Percentiles rank a stretch among this genome's conserved stretches.
These are phyloP conservation scores for Brachionus rotundiformis DNA, from an alignment of 1,140 invertebrate genomes.

Conservation along the genomic window DNA sequence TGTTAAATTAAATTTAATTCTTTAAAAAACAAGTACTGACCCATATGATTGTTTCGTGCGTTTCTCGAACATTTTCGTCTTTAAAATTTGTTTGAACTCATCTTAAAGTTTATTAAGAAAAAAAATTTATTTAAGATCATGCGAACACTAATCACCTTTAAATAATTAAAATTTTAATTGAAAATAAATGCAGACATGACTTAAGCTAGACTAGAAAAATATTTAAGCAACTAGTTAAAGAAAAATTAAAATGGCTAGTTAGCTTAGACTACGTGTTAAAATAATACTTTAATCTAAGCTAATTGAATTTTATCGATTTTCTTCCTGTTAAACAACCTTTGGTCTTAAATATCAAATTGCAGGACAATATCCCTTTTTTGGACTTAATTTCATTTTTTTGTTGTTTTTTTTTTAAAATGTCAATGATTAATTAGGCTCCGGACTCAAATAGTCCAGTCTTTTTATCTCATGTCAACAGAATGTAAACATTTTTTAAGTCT, in stretches of 20 bases:
- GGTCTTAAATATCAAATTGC: not conserved
- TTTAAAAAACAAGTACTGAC: not conserved
- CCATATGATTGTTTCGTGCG: not conserved
- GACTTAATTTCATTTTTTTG: too few relatives aligned
- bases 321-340: slow-evolving; percentile 2
- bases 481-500: slow-evolving; percentile 11
- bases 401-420: not conserved
- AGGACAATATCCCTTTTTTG: not conserved
- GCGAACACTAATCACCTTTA: slow-evolving; percentile 6
- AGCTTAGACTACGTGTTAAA: not conserved
- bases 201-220: not conserved
- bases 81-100: not conserved
- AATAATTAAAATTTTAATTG: slow-evolving; percentile 23
- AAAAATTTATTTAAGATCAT: slow-evolving; percentile 12
- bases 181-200: slow-evolving; percentile 19
- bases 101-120: slow-evolving; percentile 16
- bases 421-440: not conserved
- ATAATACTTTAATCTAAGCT: slow-evolving; percentile 14
- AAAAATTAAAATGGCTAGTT: not conserved
- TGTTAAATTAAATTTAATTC: not conserved
- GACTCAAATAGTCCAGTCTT: not conserved
- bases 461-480: not conserved
- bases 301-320: slow-evolving; percentile 17
- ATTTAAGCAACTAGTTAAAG: not conserved
- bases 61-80: not conserved